phyloP scores from a whole-genome alignment of 2,888 invertebrate species.

The Glyphotaelius pellucidus region DNA sequence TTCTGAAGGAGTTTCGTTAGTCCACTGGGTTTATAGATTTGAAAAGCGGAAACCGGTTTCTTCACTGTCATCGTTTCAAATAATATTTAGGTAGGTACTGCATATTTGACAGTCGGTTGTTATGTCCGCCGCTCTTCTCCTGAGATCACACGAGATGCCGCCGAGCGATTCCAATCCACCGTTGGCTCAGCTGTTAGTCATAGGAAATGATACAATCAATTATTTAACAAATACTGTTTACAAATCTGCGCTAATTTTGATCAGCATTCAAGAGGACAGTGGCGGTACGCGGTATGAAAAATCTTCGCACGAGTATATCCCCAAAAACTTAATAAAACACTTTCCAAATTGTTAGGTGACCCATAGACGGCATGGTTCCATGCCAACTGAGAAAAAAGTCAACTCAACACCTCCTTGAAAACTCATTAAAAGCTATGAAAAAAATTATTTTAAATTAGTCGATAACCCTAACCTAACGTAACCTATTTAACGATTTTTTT shows the following conservation, averaged over 20 bases:
- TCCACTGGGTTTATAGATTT: neutral
- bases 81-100: neutral
- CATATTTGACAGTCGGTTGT: constrained; percentile 16
- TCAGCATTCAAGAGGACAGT: neutral
- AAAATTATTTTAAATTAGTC: no score
- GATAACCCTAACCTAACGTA: no score
- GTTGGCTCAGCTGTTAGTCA: constrained; percentile 23
- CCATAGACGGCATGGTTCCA: no score
- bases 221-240: neutral
- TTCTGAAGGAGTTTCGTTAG: neutral
- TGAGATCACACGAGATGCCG: constrained; percentile 25
- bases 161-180: neutral
- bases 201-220: constrained; percentile 32
- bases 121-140: neutral
- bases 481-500: no score
- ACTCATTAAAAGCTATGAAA: no score
- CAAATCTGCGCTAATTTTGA: neutral
- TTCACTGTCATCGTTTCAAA: constrained; percentile 9
- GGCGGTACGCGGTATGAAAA: neutral
- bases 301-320: neutral
- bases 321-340: neutral
- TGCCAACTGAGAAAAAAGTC: no score
- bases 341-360: no score
- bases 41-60: constrained; percentile 4
- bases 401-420: no score